Evolutionary conservation across 2,888 invertebrate species (phyloP).

Genomic region (Malthinus seriepunctatus): DNA sequence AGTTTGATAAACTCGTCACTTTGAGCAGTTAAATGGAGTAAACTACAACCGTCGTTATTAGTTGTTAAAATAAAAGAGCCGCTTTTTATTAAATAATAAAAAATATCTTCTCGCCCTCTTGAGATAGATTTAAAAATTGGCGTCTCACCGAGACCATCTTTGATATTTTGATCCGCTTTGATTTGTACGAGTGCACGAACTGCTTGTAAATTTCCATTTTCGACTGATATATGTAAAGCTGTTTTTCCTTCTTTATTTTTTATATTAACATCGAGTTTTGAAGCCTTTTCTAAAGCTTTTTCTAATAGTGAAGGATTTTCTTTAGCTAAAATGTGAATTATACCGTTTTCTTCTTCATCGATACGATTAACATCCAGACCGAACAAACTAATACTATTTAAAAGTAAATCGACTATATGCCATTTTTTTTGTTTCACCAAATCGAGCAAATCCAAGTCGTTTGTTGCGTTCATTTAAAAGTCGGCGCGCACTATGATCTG

Average conservation of each 20-base stretch:
- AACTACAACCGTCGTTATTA: conserved; percentile 14
- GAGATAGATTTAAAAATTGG: conserved; percentile 17
- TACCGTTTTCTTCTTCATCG: conserved; percentile 14
- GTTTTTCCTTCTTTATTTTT: conserved; percentile 15
- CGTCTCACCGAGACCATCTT: conserved; percentile 15
- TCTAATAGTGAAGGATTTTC: conserved; percentile 14
- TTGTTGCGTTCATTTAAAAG: neutral
- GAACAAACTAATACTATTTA: conserved; percentile 17
- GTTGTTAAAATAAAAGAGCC: conserved; percentile 6
- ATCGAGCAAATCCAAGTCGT: conserved; percentile 9
- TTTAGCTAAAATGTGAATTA: conserved; percentile 20
- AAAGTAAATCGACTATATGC: conserved; percentile 18
- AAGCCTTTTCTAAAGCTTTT: conserved; percentile 19
- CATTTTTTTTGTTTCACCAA: conserved; percentile 15
- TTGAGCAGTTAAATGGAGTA: conserved; percentile 15
- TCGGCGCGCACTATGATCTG: too few relatives aligned
- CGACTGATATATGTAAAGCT: conserved; percentile 19
- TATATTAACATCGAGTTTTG: conserved; percentile 11
- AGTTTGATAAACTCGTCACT: conserved; percentile 2
- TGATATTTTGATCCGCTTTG: conserved; percentile 16
- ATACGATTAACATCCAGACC: conserved; percentile 13
- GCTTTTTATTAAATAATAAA: conserved; percentile 9
- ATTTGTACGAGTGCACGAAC: conserved; percentile 9
- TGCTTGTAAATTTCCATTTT: conserved; percentile 12
- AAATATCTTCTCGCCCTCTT: neutral